These are phyloP conservation scores for Nymphalis polychloros DNA, from an alignment of 2,888 invertebrate genomes.

Conservation along the genomic window DNA sequence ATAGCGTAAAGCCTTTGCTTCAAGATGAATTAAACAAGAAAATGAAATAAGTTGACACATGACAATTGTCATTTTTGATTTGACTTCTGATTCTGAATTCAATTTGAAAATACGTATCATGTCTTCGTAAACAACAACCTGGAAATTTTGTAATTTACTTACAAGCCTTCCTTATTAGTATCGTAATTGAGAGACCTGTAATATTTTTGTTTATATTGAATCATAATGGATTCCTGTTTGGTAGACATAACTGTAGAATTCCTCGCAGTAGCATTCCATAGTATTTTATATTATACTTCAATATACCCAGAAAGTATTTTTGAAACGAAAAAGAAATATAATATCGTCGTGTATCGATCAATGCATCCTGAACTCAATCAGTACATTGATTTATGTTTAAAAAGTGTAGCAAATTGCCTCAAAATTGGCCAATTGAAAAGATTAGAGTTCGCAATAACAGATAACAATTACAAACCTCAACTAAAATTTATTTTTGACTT, in stretches of 20 bases:
- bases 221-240: constrained; percentile 70
- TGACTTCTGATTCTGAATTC: no score
- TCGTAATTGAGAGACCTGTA: no score
- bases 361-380: constrained; percentile 85
- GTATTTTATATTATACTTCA: constrained; percentile 81
- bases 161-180: no score
- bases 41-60: no score
- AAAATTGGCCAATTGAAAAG: constrained; percentile 74
- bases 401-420: constrained; percentile 73
- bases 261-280: constrained; percentile 84
- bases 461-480: constrained; percentile 52
- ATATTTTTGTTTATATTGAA: background rate
- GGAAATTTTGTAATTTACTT: no score
- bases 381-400: constrained; percentile 82
- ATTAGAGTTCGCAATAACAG: constrained; percentile 76
- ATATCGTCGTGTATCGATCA: constrained; percentile 81
- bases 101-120: no score
- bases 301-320: constrained; percentile 85
- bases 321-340: constrained; percentile 83
- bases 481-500: constrained; percentile 68
- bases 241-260: constrained; percentile 84
- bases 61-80: no score
- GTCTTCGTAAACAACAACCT: no score
- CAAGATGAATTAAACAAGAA: no score
- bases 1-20: no score